Base-by-base conservation (phyloP, 2,113 vertebrate species). In the Atrichornis clamosus region DNA sequence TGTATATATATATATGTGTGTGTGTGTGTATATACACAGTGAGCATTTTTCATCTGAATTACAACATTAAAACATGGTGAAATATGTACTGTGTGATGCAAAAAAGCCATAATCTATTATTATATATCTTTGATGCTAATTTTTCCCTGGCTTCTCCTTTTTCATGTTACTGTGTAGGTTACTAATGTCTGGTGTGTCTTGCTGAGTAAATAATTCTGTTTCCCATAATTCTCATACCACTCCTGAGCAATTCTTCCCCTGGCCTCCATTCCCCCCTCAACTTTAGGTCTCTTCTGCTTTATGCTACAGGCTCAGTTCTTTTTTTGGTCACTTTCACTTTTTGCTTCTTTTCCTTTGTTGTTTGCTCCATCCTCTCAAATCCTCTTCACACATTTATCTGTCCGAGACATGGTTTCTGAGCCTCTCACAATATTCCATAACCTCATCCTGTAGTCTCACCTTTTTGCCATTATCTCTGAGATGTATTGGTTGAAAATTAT, bases 11-110 rank as follows among this genome's bases (percentile, higher is more conserved):
- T 27, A 55, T 60, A 17, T 55, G 0, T 50, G 1, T 73, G 13
- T 84, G 9, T 90, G 2, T 64, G 4, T 75, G 19, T 19, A 53
- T 15, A 69, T 3, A 78, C 37, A 76, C 5, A 77, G 24, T 65
- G 23, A 88, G 28, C 28, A 68, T 95, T 89, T 94, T 17, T 86
- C 64, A 79, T 95, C 68, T 92, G 77, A 92, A 77, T 93, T 93
- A 30, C 39, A 75, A 68, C 56, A 64, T 44, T 75, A 59, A 88
- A 90, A 77, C 11, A 46, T 46, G n/a, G 63, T 85, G 80, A 74
- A 92, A 88, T 72, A 90, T 27, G n/a, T 63, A 68, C 22, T 64
- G n/a, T 11, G 3, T 60, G 58, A 88, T 72, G 68, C 13, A 86
- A 77, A 93, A 84, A 77, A 76, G 5, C 55, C 23, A 41, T 56